These are phyloP conservation scores for Helostoma temminkii DNA, from an alignment of 2,797 vertebrate genomes.

Conservation along the genomic window DNA sequence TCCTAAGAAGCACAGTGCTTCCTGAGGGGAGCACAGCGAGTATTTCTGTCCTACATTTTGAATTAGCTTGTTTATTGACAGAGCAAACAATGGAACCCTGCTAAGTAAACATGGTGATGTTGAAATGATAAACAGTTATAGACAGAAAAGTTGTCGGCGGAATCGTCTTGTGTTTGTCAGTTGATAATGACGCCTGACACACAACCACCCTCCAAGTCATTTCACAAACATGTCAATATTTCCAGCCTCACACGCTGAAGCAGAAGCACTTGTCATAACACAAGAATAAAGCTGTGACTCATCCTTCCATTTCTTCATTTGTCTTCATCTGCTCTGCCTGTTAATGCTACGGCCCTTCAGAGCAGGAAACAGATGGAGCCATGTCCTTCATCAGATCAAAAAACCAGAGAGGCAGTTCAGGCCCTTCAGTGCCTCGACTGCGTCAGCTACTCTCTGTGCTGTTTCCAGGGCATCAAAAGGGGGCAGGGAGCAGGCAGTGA, in stretches of 20 bases:
- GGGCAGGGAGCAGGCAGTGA: constrained; percentile 15
- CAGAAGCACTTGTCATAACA: constrained; percentile 68
- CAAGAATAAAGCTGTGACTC: constrained; percentile 47
- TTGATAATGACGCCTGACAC: constrained; percentile 27
- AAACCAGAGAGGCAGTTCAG: constrained; percentile 26
- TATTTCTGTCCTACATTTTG: constrained; percentile 46
- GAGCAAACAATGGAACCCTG: constrained; percentile 46
- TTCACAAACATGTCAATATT: constrained; percentile 57
- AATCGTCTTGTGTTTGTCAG: constrained; percentile 20
- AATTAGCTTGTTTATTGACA: constrained; percentile 52
- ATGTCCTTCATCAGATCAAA: constrained; percentile 64
- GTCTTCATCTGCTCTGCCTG: constrained; percentile 59
- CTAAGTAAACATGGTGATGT: constrained; percentile 35
- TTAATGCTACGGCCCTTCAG: constrained; percentile 23
- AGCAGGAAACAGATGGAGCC: constrained; percentile 78
- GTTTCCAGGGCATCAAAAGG: constrained; percentile 70
- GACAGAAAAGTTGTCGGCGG: constrained; percentile 13
- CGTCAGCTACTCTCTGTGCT: constrained; percentile 45
- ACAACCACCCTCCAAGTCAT: constrained; percentile 29
- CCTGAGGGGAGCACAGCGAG: constrained; percentile 37
- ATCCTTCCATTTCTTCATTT: constrained; percentile 65
- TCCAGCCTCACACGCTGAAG: constrained; percentile 29
- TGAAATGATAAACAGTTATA: constrained; percentile 26
- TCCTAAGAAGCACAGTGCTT: constrained; percentile 31
- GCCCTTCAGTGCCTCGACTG: constrained; percentile 23